Conservation (phyloP, 2,797 vertebrate genomes). For the Xyrichtys novacula region DNA sequence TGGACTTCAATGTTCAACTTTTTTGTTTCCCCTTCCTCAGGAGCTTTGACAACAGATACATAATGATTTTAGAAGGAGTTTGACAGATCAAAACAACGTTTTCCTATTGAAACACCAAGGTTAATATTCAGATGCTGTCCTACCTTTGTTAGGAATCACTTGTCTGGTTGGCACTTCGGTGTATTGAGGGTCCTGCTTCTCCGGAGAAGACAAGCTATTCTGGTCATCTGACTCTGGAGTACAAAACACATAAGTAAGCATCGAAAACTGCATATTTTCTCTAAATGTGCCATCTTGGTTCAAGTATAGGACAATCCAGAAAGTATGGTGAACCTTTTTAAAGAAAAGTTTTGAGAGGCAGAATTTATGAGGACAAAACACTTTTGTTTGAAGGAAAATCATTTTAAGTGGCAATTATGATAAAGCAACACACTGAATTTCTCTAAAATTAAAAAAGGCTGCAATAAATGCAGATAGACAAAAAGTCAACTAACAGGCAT, state of each 20-base stretch:
- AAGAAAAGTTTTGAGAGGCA: too few relatives aligned
- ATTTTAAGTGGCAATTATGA: too few relatives aligned
- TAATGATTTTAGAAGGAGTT: not conserved
- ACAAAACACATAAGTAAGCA: conserved; percentile 16
- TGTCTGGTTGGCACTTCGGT: conserved; percentile 60
- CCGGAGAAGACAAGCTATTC: conserved; percentile 47
- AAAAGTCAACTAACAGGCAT: too few relatives aligned
- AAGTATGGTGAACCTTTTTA: too few relatives aligned
- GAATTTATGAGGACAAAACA: too few relatives aligned
- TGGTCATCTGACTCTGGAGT: conserved; percentile 81
- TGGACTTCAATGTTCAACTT: conserved; percentile 64
- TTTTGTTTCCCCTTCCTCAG: conserved; percentile 53
- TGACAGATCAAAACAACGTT: not conserved
- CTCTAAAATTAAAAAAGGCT: too few relatives aligned
- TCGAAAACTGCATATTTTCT: not conserved
- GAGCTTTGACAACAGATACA: conserved; percentile 46
- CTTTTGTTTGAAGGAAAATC: too few relatives aligned
- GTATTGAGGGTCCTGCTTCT: conserved; percentile 60
- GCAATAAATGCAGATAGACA: too few relatives aligned
- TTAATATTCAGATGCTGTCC: conserved; percentile 13
- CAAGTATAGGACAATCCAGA: too few relatives aligned
- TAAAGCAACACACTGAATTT: too few relatives aligned
- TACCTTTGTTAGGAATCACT: conserved; percentile 64
- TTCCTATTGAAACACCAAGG: not conserved
- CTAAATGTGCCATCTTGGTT: too few relatives aligned